phyloP scores from a whole-genome alignment of 2,888 invertebrate species.

The Meta bourneti region DNA sequence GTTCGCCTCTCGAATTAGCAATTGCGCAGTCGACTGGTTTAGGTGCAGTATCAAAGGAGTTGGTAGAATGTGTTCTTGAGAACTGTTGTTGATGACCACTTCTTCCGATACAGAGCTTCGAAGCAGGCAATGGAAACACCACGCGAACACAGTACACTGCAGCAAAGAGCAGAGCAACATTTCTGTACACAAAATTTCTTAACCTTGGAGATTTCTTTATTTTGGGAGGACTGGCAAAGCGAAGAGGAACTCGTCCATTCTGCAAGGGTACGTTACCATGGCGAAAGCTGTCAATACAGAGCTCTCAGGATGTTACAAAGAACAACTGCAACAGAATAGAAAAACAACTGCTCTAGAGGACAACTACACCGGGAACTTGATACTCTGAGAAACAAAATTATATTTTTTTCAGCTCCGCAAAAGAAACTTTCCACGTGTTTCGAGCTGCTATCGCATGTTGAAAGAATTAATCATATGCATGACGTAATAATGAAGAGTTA shows the following conservation, averaged over 20 bases:
- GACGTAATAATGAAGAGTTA: conserved; percentile 57
- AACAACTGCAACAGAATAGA: neutral
- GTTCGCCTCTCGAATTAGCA: conserved; percentile 61
- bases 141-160: neutral
- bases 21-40: conserved; percentile 46
- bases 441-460: conserved; percentile 28
- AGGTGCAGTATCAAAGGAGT: conserved; percentile 63
- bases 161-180: conserved; percentile 11
- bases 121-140: conserved; percentile 29
- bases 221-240: neutral
- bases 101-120: neutral
- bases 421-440: neutral
- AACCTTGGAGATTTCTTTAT: neutral
- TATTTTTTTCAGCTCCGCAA: conserved; percentile 13
- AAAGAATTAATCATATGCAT: conserved; percentile 23
- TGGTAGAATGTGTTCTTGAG: conserved; percentile 45
- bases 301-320: neutral
- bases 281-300: neutral
- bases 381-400: conserved; percentile 36
- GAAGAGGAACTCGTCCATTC: neutral
- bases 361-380: conserved; percentile 44
- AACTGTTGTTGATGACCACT: neutral
- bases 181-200: neutral
- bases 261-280: neutral
- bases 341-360: conserved; percentile 8